Evolutionary conservation across 2,113 vertebrate species (phyloP).

Genomic region (Notiomystis cincta): DNA sequence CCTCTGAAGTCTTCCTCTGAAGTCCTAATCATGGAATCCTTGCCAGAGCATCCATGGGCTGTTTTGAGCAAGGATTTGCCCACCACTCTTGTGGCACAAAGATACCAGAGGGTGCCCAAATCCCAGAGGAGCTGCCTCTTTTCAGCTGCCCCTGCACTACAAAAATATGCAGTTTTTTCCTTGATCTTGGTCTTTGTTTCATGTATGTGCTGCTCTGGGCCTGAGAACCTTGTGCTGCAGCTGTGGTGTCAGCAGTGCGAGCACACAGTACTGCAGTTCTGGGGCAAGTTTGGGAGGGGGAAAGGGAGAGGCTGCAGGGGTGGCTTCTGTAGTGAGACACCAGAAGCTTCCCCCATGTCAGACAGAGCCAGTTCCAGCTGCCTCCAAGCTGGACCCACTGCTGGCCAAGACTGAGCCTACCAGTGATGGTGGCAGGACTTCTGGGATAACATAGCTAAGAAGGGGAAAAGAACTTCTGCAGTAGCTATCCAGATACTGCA

Average conservation of each 20-base stretch:
- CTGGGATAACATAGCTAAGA: background rate
- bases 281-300: background rate
- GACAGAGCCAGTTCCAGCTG: background rate
- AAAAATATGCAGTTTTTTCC: background rate
- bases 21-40: background rate
- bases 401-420: background rate
- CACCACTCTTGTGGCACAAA: background rate
- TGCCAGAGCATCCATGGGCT: background rate
- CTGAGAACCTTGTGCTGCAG: background rate
- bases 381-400: background rate
- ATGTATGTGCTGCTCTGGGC: background rate
- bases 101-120: fast-evolving
- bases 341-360: background rate
- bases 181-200: background rate
- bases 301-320: background rate
- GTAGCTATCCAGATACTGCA: background rate
- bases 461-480: background rate
- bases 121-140: background rate
- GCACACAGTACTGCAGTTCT: background rate
- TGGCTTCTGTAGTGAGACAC: background rate
- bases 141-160: background rate
- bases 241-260: background rate
- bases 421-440: fast-evolving
- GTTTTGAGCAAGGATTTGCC: background rate
- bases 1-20: background rate